Evolutionary conservation across 2,797 vertebrate species (phyloP).

Genomic region (Leontocebus nigricollis): DNA sequence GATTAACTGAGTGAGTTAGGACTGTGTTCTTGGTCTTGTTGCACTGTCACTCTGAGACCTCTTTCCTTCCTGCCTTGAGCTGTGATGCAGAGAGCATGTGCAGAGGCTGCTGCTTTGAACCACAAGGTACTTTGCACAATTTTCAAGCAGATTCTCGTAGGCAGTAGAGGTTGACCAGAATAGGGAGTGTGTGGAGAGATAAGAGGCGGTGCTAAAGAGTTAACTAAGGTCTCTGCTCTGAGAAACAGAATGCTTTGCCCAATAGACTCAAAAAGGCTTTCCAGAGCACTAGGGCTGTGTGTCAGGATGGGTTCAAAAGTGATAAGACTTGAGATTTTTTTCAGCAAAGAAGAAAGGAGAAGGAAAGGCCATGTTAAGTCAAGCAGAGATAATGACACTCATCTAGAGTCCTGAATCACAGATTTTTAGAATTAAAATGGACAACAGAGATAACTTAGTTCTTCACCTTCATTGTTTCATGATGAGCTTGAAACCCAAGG

Average conservation of each 20-base stretch:
- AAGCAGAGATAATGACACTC: not conserved
- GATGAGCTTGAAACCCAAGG: not conserved
- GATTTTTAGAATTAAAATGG: not conserved
- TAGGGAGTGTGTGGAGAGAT: constrained; percentile 25
- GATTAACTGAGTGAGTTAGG: not conserved
- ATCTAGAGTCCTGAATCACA: not conserved
- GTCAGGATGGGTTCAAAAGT: not conserved
- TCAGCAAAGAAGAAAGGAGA: not conserved
- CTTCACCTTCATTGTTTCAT: not conserved
- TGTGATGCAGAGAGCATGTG: not conserved
- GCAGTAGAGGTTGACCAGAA: constrained; percentile 40
- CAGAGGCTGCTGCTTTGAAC: not conserved
- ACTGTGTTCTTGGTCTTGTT: not conserved
- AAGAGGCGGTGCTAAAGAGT: not conserved
- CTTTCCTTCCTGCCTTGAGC: not conserved
- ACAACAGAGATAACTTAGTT: not conserved
- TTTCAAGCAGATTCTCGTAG: not conserved
- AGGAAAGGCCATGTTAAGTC: not conserved
- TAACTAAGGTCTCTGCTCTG: not conserved
- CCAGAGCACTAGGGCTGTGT: not conserved
- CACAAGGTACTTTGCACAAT: not conserved
- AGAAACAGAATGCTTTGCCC: constrained; percentile 20
- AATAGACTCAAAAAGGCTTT: not conserved
- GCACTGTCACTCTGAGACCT: not conserved
- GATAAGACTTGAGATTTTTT: not conserved